Evolutionary conservation across 2,113 vertebrate species (phyloP), one percentile per base, ranked within the genome.

Genomic region (Typhlomys cinereus): DNA sequence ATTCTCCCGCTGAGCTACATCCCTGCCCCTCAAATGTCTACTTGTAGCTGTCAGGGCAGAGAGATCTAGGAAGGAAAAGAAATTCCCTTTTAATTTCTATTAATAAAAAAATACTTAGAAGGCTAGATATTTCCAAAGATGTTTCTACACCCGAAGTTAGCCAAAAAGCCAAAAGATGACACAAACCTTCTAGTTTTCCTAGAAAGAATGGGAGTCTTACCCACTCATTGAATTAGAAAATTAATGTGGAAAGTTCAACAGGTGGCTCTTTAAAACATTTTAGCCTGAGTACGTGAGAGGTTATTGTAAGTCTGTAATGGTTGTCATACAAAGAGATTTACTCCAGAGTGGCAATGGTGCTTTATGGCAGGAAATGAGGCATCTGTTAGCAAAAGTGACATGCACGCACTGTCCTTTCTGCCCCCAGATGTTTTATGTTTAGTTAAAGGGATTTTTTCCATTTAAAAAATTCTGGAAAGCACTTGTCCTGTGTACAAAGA

Each of bases 21-120:
- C n/a, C n/a, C n/a, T n/a, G n/a, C n/a, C n/a, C n/a, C n/a, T n/a
- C n/a, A n/a, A n/a, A n/a, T n/a, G n/a, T n/a, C n/a, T n/a, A n/a
- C n/a, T n/a, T n/a, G n/a, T n/a, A n/a, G n/a, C n/a, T n/a, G n/a
- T 34, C 36, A 70, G 36, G 27, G 80, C 62, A 66, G 34, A 85
- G 71, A 59, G 39, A 62, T 69, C n/a, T 69, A 76, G 14, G 27
- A 83, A 52, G 70, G 14, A 66, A 62, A 67, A 66, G 88, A 76
- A 25, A n/a, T n/a, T n/a, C n/a, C n/a, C 13, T 20, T 64, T 84
- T 62, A 84, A 89, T 36, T 39, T 85, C n/a, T 57, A 8, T 82
- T 73, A 80, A 34, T 71, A 93, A 89, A 79, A 74, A 86, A 67
- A 31, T 48, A 7, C 81, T 85, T 73, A 73, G 48, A 73, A 66